Base-by-base conservation (phyloP, 2,797 vertebrate species). In the Percopsis omiscomaycus region DNA sequence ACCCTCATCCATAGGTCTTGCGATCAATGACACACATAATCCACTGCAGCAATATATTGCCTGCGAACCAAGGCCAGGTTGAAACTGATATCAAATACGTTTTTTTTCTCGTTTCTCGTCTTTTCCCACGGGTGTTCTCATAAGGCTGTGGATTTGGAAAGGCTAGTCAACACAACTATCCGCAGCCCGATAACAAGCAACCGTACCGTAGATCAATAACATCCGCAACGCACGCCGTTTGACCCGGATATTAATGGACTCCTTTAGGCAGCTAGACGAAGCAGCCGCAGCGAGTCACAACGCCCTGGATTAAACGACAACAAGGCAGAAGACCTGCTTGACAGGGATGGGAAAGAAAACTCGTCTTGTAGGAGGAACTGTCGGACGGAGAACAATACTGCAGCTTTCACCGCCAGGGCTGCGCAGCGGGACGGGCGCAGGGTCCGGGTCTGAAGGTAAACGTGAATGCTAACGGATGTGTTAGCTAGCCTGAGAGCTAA, bases 331-430 rank as follows among this genome's bases (percentile, higher is more conserved):
- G 66, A 77, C 71, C 61, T 73, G 3, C 56, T 49, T 51, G 51
- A 37, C 80, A 50, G 80, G 50, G 65, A 98, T 98, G 97, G 96
- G 96, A 74, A 98, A 97, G 90, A 98, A 96, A 89, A 93, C 85
- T 69, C 94, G 95, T 57, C 72, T 90, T 14, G n/a, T 75, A 3
- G 89, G 85, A 57, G 95, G 93, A 22, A 89, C 94, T 1, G 93
- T 93, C 10, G 94, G 94, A 46, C 94, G 96, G 3, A 93, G 96
- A 85, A 96, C 97, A 0, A 98, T 97, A 63, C 74, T 98, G 3
- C 96, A 96, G 79, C 95, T 98, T 0, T 97, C 96, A 2, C 96
- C 96, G 0, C 93, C 95, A 0, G 95, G 93, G 2, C 91, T 89
- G 2, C 94, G 79, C 32, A 80, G 79, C 47, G 91, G 84, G 44